Evolutionary conservation across 2,888 invertebrate species (phyloP).

Genomic region (Zelleria hepariella): DNA sequence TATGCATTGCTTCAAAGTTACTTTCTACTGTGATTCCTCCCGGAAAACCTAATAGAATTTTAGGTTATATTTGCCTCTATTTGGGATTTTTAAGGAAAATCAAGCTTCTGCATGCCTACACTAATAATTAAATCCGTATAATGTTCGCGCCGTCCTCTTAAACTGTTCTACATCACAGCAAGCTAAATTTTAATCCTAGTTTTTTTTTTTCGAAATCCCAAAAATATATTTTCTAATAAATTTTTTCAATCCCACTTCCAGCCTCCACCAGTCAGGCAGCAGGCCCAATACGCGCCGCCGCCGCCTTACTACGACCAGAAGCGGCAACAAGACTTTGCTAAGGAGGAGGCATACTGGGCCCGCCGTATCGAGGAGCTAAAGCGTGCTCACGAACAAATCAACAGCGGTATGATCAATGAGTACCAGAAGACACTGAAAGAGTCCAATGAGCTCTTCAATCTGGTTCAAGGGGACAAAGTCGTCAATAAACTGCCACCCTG

Average conservation of each 20-base stretch:
- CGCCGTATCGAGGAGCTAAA: constrained; percentile 56
- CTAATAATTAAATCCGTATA: too few relatives aligned
- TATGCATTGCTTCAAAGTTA: not conserved
- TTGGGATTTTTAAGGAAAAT: not conserved
- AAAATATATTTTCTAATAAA: not conserved
- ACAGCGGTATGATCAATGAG: constrained; percentile 50
- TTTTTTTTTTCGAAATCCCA: too few relatives aligned
- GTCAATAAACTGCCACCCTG: constrained; percentile 52
- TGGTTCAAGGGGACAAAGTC: constrained; percentile 44
- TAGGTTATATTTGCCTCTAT: not conserved
- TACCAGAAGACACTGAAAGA: constrained; percentile 60
- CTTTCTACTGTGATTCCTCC: not conserved
- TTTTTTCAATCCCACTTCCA: not conserved
- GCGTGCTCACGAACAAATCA: constrained; percentile 55
- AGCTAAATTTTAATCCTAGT: too few relatives aligned
- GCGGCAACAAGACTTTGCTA: constrained; percentile 39
- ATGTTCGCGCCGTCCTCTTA: too few relatives aligned
- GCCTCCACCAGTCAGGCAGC: constrained; percentile 29
- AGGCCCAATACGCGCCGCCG: constrained; percentile 19
- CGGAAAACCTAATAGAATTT: not conserved
- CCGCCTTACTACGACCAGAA: constrained; percentile 36
- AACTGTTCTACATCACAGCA: too few relatives aligned
- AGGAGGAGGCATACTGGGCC: constrained; percentile 62
- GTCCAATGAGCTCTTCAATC: constrained; percentile 51
- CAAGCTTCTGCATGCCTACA: not conserved